Conservation (phyloP, 2,888 invertebrate species). For the Tetragnatha montana region DNA sequence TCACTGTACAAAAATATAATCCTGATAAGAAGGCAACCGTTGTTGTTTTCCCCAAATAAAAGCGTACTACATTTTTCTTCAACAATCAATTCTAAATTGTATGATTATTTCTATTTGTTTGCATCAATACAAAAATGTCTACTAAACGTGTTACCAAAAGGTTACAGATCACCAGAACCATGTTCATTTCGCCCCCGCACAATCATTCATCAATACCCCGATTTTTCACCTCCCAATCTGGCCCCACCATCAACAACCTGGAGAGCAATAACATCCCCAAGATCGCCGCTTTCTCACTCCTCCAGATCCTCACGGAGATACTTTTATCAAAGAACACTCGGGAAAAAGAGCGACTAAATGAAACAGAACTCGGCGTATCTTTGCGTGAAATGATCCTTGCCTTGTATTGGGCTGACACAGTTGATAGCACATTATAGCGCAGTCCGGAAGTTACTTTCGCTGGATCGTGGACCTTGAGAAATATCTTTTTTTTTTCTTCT, state of each 20-base stretch:
- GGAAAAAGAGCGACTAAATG: neutral
- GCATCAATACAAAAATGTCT: too few species aligned
- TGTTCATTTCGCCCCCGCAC: neutral
- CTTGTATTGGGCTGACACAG: neutral
- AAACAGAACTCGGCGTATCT: neutral
- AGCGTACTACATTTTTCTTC: too few species aligned
- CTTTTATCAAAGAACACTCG: neutral
- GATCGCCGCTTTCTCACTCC: neutral
- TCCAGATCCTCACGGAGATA: neutral
- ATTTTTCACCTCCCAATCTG: neutral
- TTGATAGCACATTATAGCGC: slow-evolving; percentile 8
- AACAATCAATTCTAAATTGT: too few species aligned
- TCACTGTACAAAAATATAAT: too few species aligned
- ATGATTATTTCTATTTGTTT: too few species aligned
- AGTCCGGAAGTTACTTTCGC: slow-evolving; percentile 23
- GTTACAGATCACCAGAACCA: neutral
- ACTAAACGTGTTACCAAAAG: too few species aligned
- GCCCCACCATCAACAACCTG: neutral
- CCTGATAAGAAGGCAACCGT: too few species aligned
- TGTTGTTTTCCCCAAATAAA: too few species aligned
- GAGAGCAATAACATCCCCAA: neutral
- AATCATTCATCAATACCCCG: neutral
- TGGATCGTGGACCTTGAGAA: neutral
- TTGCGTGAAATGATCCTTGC: neutral
- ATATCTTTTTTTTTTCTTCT: slow-evolving; percentile 11